Conservation (phyloP, 1,140 invertebrate species). For the Neodiprion lecontei region DNA sequence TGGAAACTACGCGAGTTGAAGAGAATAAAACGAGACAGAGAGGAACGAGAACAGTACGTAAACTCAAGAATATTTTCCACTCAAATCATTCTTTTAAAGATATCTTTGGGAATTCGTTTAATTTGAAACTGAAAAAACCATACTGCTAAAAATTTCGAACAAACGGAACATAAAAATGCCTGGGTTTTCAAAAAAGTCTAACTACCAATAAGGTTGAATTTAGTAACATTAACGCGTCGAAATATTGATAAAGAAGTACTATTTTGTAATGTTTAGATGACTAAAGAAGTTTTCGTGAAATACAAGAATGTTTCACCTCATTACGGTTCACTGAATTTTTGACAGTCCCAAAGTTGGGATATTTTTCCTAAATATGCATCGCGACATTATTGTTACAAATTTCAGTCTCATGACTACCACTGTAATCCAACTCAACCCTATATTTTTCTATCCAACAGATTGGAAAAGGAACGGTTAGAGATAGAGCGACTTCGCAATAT, state of each 20-base stretch:
- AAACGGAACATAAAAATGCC: too few species aligned
- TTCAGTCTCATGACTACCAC: too few species aligned
- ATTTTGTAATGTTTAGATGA: slow-evolving; percentile 24
- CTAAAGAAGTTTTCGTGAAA: slow-evolving; percentile 18
- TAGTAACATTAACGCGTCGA: too few species aligned
- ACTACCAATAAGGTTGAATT: too few species aligned
- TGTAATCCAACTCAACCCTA: slow-evolving; percentile 24
- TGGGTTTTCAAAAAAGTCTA: too few species aligned
- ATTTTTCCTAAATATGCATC: background rate
- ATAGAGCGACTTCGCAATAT: slow-evolving; percentile 91
- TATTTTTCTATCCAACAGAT: slow-evolving; percentile 47
- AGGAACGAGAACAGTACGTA: slow-evolving; percentile 89
- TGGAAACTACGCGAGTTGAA: slow-evolving; percentile 98
- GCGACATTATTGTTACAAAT: too few species aligned
- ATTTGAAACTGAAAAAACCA: background rate
- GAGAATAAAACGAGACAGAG: slow-evolving; percentile 93
- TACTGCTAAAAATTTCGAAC: background rate
- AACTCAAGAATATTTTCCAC: slow-evolving; percentile 26
- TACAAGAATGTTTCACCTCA: too few species aligned
- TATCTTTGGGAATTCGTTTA: slow-evolving; percentile 8
- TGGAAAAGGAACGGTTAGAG: slow-evolving; percentile 88
- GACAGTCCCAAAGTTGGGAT: slow-evolving; percentile 21
- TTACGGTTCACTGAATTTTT: too few species aligned
- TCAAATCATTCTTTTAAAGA: background rate
- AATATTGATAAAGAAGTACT: too few species aligned